These are phyloP conservation scores for Anas flavirostris DNA, from an alignment of 2,797 vertebrate genomes.

Conservation along the genomic window DNA sequence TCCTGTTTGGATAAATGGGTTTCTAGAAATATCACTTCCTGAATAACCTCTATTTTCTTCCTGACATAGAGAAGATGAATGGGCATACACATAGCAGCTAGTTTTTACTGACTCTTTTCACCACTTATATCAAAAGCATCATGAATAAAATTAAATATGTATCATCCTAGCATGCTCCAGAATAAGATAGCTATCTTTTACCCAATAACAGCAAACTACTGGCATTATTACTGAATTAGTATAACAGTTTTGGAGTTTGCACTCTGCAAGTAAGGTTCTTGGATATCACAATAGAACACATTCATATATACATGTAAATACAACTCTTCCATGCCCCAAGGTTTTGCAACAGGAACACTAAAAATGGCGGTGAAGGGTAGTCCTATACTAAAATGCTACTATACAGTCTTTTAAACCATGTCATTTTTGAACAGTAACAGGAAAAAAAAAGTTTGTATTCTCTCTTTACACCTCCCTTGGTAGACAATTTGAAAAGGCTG, in stretches of 20 bases:
- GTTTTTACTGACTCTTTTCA: neutral
- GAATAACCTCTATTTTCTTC: neutral
- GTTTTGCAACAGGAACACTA: too few relatives aligned
- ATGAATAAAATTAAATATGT: neutral
- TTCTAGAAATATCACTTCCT: neutral
- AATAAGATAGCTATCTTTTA: neutral
- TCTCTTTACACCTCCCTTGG: neutral
- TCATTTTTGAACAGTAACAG: too few relatives aligned
- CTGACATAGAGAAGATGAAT: neutral
- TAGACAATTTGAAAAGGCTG: neutral
- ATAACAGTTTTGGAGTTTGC: neutral
- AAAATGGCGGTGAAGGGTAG: neutral
- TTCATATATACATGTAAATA: neutral
- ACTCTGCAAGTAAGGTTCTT: neutral
- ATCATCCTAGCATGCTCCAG: neutral
- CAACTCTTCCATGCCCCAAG: neutral
- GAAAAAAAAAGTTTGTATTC: neutral
- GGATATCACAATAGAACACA: neutral
- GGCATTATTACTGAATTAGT: neutral
- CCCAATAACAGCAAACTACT: neutral
- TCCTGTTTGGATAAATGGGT: neutral
- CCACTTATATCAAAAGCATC: neutral
- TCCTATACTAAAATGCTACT: too few relatives aligned
- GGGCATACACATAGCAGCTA: accelerated
- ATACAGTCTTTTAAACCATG: neutral